Percentiles rank a stretch among this genome's conserved stretches.
Conservation (phyloP, 2,797 vertebrate genomes). For the Sebastes variabilis region DNA sequence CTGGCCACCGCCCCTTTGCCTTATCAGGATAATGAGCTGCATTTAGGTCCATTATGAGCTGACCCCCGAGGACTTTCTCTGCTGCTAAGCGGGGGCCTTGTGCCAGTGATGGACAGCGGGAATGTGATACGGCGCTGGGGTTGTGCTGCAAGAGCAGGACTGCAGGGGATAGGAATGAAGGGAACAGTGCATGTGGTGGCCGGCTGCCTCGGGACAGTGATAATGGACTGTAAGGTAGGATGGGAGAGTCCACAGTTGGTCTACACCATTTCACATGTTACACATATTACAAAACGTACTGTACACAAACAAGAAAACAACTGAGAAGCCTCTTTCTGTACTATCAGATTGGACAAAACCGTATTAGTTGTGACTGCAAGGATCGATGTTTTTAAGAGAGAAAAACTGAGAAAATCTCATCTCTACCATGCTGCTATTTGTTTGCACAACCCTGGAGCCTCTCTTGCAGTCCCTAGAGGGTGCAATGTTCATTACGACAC, state of each 20-base stretch:
- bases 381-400: neutral
- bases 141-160: constrained; percentile 25
- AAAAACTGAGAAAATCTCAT: neutral
- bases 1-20: constrained; percentile 61
- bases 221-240: neutral
- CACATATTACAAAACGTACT: neutral
- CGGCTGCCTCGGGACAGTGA: constrained; percentile 6
- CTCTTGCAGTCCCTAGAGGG: neutral
- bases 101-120: constrained; percentile 78
- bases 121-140: constrained; percentile 65
- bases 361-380: neutral
- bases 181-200: constrained; percentile 19
- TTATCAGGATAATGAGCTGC: constrained; percentile 83
- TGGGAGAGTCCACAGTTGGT: neutral
- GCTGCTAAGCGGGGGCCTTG: constrained; percentile 72
- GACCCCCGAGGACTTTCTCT: constrained; percentile 79
- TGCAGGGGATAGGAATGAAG: constrained; percentile 35
- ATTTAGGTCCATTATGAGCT: constrained; percentile 82
- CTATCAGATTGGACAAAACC: neutral
- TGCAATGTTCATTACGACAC: neutral
- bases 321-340: neutral
- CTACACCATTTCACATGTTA: neutral
- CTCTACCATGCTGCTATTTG: neutral
- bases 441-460: neutral
- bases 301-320: neutral